These are phyloP conservation scores for Pelosia muscerda DNA, from an alignment of 2,888 invertebrate genomes.

Conservation along the genomic window DNA sequence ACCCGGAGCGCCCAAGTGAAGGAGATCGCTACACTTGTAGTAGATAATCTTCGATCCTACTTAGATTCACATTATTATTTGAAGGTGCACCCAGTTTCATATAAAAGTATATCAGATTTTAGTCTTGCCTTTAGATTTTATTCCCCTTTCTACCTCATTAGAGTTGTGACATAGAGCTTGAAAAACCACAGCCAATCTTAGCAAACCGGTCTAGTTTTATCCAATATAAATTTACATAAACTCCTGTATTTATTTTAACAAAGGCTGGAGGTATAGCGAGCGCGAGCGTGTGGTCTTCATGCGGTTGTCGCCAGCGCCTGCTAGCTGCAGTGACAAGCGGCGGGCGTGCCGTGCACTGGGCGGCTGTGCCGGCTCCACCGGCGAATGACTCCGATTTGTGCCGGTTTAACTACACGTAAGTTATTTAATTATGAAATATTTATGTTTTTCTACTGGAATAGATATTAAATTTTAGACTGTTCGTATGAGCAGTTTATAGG, in stretches of 20 bases:
- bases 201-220: not conserved
- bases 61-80: not conserved
- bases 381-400: constrained; percentile 83
- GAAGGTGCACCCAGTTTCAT: not conserved
- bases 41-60: no score
- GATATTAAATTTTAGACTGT: not conserved
- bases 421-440: constrained; percentile 24
- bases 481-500: no score
- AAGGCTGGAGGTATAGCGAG: constrained; percentile 89
- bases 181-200: not conserved
- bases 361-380: constrained; percentile 83
- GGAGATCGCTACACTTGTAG: no score
- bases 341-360: constrained; percentile 89
- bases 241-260: not conserved
- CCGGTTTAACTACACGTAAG: constrained; percentile 80
- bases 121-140: not conserved
- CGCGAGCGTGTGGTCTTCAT: constrained; percentile 89
- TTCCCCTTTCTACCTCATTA: not conserved
- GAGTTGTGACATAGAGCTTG: not conserved
- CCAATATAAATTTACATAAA: not conserved
- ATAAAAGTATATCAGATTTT: not conserved
- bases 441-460: not conserved
- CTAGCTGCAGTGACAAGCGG: constrained; percentile 89
- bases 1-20: not conserved
- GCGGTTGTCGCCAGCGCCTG: constrained; percentile 88